These are phyloP conservation scores for Euleptes europaea DNA, from an alignment of 2,113 vertebrate genomes.

Conservation along the genomic window DNA sequence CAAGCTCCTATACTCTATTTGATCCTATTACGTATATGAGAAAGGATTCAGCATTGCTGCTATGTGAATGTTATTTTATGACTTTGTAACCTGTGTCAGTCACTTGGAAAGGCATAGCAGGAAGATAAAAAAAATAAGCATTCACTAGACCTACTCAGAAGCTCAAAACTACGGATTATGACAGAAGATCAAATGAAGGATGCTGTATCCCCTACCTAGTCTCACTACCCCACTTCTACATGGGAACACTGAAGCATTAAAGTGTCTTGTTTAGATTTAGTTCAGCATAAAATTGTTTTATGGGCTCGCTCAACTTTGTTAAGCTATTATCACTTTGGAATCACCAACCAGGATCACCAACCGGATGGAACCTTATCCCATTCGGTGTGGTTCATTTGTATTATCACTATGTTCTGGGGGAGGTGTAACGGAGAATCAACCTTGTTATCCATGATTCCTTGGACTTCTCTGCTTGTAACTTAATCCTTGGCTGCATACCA, in stretches of 20 bases:
- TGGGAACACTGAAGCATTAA: neutral
- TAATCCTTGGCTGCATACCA: neutral
- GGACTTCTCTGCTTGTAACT: neutral
- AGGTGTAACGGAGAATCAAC: neutral
- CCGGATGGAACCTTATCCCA: neutral
- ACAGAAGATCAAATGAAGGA: too few relatives aligned
- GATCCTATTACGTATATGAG: neutral
- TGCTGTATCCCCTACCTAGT: too few relatives aligned
- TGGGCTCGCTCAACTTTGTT: neutral
- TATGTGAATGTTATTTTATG: neutral
- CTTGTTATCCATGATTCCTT: neutral
- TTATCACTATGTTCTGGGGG: neutral
- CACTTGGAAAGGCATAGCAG: neutral
- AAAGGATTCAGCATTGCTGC: neutral
- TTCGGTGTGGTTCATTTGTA: too few relatives aligned
- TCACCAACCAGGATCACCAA: neutral
- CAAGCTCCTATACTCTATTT: neutral
- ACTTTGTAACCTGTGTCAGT: neutral
- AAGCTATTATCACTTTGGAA: neutral
- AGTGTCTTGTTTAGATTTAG: neutral
- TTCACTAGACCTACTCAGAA: neutral
- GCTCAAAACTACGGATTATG: neutral
- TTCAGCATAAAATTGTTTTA: neutral
- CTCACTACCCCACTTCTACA: neutral
- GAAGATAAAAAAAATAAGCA: neutral